Conservation (phyloP, 2,113 vertebrate species). For the Onychorhynchus coronatus region DNA sequence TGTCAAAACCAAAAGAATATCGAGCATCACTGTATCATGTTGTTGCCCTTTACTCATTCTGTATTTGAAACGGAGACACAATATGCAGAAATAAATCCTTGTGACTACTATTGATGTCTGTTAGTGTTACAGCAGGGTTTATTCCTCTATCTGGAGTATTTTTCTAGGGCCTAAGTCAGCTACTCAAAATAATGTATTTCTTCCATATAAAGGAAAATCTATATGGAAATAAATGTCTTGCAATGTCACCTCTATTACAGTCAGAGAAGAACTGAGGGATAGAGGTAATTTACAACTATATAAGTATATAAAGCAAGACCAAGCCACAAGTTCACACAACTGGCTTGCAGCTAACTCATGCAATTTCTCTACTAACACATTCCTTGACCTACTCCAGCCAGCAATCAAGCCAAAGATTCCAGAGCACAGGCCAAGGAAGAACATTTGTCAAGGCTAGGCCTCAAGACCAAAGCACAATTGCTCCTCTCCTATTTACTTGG, state of each 20-base stretch:
- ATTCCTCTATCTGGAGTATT: not conserved
- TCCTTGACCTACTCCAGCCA: not conserved
- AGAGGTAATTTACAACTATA: not conserved
- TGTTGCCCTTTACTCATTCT: not conserved
- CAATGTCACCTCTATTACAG: not conserved
- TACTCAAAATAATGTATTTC: not conserved
- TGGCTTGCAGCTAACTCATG: not conserved
- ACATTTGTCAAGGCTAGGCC: not conserved
- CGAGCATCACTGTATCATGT: not conserved
- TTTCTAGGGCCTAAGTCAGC: not conserved
- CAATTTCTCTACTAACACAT: not conserved
- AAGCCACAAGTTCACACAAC: not conserved
- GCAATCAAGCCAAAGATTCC: not conserved
- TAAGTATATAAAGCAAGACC: not conserved
- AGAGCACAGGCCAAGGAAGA: not conserved
- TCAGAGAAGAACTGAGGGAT: not conserved
- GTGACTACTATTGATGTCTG: not conserved
- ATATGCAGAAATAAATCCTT: not conserved
- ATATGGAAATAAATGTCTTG: not conserved
- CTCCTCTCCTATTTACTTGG: not conserved
- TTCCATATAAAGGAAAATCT: not conserved
- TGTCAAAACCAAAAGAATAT: not conserved
- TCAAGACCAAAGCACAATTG: not conserved
- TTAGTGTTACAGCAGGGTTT: not conserved
- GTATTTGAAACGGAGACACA: not conserved